These are phyloP conservation scores for Tribolium freemani DNA, from an alignment of 2,888 invertebrate species.

Conservation along the genomic window DNA sequence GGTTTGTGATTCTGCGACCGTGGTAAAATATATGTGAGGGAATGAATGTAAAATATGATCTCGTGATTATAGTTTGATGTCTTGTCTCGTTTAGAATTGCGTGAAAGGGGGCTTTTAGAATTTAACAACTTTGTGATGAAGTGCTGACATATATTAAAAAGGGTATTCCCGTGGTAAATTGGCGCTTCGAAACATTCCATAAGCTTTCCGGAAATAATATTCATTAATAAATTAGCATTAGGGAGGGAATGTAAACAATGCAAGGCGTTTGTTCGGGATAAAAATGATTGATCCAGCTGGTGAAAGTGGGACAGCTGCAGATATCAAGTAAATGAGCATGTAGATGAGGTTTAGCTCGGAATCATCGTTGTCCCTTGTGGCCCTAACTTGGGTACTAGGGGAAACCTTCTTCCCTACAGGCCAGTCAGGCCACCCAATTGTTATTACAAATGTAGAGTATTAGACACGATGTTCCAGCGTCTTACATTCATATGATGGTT, in stretches of 20 bases:
- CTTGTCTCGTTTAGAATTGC: slow-evolving; percentile 24
- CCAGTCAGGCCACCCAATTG: slow-evolving; percentile 3
- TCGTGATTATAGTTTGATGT: slow-evolving; percentile 22
- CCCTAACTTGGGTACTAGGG: slow-evolving; percentile 4
- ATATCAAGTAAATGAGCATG: slow-evolving; percentile 21
- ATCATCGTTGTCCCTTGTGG: slow-evolving; percentile 21
- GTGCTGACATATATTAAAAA: slow-evolving; percentile 32
- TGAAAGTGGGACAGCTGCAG: slow-evolving; percentile 16
- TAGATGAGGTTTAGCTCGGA: slow-evolving; percentile 23
- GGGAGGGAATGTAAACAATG: background rate
- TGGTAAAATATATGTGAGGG: slow-evolving; percentile 19
- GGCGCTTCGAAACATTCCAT: slow-evolving; percentile 12
- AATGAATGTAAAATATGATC: slow-evolving; percentile 32
- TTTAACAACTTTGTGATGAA: slow-evolving; percentile 31
- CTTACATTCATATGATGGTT: slow-evolving; percentile 35
- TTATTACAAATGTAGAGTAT: slow-evolving; percentile 35
- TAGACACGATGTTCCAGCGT: slow-evolving; percentile 25
- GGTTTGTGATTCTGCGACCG: background rate
- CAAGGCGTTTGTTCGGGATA: background rate
- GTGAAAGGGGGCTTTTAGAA: slow-evolving; percentile 25
- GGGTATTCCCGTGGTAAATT: slow-evolving; percentile 1
- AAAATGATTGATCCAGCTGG: slow-evolving; percentile 22
- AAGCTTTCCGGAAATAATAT: slow-evolving; percentile 15
- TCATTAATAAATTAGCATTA: slow-evolving; percentile 18
- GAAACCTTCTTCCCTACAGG: slow-evolving; percentile 8